Evolutionary conservation across 92 coral and sea anemone genomes (phyloP).

Genomic region (Pocillopora meandrina): DNA sequence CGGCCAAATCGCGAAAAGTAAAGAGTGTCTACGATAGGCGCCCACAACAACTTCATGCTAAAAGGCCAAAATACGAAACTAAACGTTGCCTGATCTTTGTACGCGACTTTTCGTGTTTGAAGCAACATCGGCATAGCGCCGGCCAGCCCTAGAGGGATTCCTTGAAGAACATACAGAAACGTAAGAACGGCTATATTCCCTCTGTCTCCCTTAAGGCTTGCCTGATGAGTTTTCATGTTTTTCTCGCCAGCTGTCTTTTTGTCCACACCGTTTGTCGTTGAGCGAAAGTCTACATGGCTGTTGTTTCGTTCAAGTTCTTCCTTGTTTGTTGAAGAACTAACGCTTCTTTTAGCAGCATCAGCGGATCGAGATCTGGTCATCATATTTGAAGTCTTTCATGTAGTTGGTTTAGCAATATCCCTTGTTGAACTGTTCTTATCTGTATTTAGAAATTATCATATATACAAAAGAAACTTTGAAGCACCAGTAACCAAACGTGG

Average conservation of each 20-base stretch:
- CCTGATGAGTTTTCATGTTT: neutral
- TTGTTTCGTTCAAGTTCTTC: neutral
- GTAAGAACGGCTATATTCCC: slow-evolving; percentile 77
- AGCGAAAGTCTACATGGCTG: neutral
- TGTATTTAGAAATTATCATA: neutral
- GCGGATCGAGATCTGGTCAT: slow-evolving; percentile 25
- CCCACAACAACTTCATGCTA: slow-evolving; percentile 94
- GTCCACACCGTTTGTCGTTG: slow-evolving; percentile 8
- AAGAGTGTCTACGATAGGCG: slow-evolving; percentile 96
- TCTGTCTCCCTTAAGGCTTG: slow-evolving; percentile 49
- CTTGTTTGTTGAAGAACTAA: neutral
- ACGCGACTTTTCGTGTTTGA: slow-evolving; percentile 80
- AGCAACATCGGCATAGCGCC: slow-evolving; percentile 91
- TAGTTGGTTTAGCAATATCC: neutral
- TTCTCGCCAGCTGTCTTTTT: slow-evolving; percentile 4
- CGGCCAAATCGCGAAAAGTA: slow-evolving; percentile 85
- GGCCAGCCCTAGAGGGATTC: slow-evolving; percentile 91
- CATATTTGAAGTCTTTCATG: neutral
- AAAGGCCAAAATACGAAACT: slow-evolving; percentile 98
- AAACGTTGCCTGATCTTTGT: slow-evolving; percentile 92
- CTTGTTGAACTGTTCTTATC: neutral
- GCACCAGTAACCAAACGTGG: slow-evolving; percentile 15
- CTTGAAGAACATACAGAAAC: slow-evolving; percentile 87
- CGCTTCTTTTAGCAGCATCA: slow-evolving; percentile 6
- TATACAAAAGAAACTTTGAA: neutral